Evolutionary conservation across 2,888 invertebrate species (phyloP), one percentile per base, ranked within the genome.

Genomic region (Ornithoptera priamus): DNA sequence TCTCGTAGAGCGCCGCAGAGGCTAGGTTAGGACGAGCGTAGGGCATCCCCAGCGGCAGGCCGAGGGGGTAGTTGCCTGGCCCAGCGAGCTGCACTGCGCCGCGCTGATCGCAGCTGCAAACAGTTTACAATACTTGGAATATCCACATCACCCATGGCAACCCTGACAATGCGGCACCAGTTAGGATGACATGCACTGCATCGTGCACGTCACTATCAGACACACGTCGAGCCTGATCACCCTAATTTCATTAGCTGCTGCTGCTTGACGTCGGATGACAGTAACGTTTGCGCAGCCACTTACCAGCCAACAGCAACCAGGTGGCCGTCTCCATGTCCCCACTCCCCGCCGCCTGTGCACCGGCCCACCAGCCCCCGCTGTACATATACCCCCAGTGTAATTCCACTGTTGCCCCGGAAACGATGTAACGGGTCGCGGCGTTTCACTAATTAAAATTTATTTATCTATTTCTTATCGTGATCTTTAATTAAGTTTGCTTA

Each of bases 31-130:
- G 17, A 1, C 64, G 5, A 24, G 57, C 62, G 30, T 42, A 58
- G 24, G 68, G 63, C 7, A 63, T 4, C 30, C 62, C 62, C 18
- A 68, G 18, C 24, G 67, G 67, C 36, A 67, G 17, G 50, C 67
- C 67, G 17, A 50, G 18, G 8, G 60, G 67, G 65, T 65, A 65
- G 15, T 42, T 59, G n/a, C 59, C 12, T 73, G 75, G 0, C 80
- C 82, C 65, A 87, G 18, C 0, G 88, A 87, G 70, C 81, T 82
- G 75, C 82, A 80, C 24, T 68, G 75, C 2, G 78, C 84, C 1
- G 81, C 72, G 78, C 82, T 82, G 20, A 88, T 71, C 18, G 86
- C 74, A 50, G 85, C 88, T 88, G 72, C 2, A 18, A 12, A 78
- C 4, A 30, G 30, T 30, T 30, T 30, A 3, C 4, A 30, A 30